Evolutionary conservation across 2,797 vertebrate species (phyloP).

Genomic region (Danio choprae): DNA sequence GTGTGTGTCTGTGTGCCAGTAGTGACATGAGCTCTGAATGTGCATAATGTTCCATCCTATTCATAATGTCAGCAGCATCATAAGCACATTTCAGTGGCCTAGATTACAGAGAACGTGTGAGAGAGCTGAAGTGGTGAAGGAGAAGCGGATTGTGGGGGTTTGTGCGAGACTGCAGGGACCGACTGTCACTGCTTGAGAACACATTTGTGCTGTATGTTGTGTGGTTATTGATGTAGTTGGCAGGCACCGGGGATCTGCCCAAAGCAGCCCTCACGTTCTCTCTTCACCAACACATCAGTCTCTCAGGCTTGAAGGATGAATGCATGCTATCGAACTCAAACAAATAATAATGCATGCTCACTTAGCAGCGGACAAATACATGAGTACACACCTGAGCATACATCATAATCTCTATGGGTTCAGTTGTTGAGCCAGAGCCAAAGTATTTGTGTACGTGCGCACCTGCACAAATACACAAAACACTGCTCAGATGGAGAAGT

Average conservation of each 20-base stretch:
- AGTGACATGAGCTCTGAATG: not conserved
- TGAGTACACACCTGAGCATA: constrained; percentile 1
- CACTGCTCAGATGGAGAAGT: not conserved
- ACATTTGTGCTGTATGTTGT: constrained; percentile 28
- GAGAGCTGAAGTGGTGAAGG: constrained; percentile 13
- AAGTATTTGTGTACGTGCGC: not conserved
- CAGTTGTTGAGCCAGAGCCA: not conserved
- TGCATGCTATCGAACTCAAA: not conserved
- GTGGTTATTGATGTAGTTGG: constrained; percentile 40
- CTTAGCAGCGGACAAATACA: constrained; percentile 16
- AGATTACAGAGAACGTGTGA: constrained; percentile 15
- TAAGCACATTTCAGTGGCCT: constrained; percentile 19
- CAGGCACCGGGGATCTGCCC: constrained; percentile 22
- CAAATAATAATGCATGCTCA: constrained; percentile 22
- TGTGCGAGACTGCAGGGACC: constrained; percentile 40
- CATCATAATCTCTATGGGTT: constrained; percentile 23
- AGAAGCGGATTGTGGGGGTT: constrained; percentile 20
- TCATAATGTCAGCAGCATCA: constrained; percentile 30
- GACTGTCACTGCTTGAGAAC: constrained; percentile 34
- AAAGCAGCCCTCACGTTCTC: constrained; percentile 7
- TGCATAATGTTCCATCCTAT: not conserved
- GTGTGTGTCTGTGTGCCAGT: not conserved
- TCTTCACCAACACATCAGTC: constrained; percentile 4
- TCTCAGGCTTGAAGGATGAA: constrained; percentile 2
- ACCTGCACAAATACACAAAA: constrained; percentile 20